Percentiles rank a stretch among this genome's conserved stretches.
phyloP scores from a whole-genome alignment of 2,113 vertebrate species.

The Pseudois nayaur region DNA sequence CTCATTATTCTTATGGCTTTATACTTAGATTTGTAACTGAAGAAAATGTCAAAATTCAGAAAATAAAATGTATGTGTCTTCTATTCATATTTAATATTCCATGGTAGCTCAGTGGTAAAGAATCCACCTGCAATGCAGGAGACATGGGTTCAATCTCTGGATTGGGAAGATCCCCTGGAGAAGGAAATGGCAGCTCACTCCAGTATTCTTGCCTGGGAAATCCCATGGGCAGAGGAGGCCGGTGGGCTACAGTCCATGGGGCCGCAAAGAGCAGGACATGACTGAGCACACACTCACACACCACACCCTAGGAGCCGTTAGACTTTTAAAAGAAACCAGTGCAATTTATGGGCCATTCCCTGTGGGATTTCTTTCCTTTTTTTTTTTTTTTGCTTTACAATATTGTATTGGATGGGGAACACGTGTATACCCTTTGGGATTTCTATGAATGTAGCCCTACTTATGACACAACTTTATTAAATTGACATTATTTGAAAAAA shows the following conservation, averaged over 20 bases:
- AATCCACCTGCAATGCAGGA: neutral
- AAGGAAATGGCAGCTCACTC: neutral
- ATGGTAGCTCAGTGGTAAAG: neutral
- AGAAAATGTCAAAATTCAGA: neutral
- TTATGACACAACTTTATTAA: neutral
- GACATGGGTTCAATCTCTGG: neutral
- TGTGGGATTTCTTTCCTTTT: neutral
- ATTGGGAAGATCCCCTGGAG: neutral
- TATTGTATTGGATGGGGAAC: too few relatives aligned
- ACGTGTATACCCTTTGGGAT: neutral
- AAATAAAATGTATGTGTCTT: neutral
- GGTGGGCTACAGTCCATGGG: neutral
- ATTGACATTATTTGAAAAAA: neutral
- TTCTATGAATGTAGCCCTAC: too few relatives aligned
- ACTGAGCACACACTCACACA: neutral
- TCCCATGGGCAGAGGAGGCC: neutral
- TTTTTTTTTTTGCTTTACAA: too few relatives aligned
- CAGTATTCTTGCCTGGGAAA: neutral
- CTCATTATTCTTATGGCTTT: neutral
- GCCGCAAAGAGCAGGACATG: neutral
- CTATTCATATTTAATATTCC: neutral
- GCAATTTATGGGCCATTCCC: too few relatives aligned
- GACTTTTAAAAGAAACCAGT: neutral
- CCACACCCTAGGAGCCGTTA: accelerated
- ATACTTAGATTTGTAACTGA: neutral